A percentile compares a stretch with the other conserved stretches of the same genome.
Conservation (phyloP, 64 coral and sea anemone species). For the Dendrophyllia cribrosa region DNA sequence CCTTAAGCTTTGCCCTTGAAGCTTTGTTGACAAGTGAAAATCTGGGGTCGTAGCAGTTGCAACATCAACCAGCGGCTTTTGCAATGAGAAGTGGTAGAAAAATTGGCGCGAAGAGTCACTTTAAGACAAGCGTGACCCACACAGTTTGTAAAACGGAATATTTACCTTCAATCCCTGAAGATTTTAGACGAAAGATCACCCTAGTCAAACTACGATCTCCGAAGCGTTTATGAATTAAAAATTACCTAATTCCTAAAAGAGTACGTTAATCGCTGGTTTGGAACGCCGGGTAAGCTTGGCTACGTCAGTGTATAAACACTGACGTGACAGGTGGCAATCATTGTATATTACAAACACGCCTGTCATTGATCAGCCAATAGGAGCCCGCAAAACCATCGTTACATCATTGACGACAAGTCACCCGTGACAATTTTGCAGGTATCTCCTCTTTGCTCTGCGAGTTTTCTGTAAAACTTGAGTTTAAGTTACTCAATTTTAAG, state of each 20-base stretch:
- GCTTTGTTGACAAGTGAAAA: conserved; percentile 43
- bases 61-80: neutral
- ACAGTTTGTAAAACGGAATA: neutral
- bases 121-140: neutral
- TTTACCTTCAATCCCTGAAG: conserved; percentile 19
- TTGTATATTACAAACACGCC: conserved; percentile 13
- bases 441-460: neutral
- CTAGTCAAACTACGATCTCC: conserved; percentile 64
- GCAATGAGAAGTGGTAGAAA: neutral
- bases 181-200: conserved; percentile 48
- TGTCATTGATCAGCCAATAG: conserved; percentile 14
- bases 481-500: conserved; percentile 1
- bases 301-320: conserved; percentile 58
- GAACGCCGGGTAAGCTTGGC: conserved; percentile 49
- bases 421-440: conserved; percentile 42
- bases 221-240: conserved; percentile 85
- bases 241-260: conserved; percentile 85
- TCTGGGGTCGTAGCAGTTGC: neutral
- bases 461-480: neutral
- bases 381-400: neutral
- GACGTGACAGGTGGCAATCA: conserved; percentile 46
- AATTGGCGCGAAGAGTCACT: neutral
- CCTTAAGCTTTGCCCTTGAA: neutral
- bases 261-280: conserved; percentile 65
- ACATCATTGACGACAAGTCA: conserved; percentile 52